phyloP scores from a whole-genome alignment of 2,888 invertebrate genomes.

The Ctenicera cuprea region DNA sequence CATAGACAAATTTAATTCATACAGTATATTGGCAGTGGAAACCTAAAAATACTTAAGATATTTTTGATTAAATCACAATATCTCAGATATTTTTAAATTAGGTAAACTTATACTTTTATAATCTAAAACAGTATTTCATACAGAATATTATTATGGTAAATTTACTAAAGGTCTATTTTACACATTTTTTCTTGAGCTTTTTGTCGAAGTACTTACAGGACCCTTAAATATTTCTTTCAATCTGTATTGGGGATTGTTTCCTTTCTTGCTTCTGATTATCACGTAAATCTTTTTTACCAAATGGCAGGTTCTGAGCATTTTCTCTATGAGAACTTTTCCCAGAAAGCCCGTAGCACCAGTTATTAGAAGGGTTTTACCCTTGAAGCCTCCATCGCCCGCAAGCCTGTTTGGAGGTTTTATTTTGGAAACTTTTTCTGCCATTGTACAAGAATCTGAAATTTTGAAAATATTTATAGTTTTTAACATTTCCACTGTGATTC shows the following conservation, averaged over 20 bases:
- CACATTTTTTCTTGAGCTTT: neutral
- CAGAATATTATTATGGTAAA: too few relatives aligned
- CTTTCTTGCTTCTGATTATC: constrained; percentile 89
- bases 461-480: too few relatives aligned
- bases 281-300: constrained; percentile 71
- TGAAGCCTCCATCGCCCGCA: constrained; percentile 72
- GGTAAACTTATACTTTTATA: too few relatives aligned
- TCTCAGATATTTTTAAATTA: too few relatives aligned
- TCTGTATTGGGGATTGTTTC: constrained; percentile 84
- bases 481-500: too few relatives aligned
- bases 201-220: constrained; percentile 78
- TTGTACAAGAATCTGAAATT: too few relatives aligned
- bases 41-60: too few relatives aligned
- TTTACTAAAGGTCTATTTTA: too few relatives aligned
- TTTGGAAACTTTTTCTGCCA: neutral
- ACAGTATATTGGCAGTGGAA: too few relatives aligned
- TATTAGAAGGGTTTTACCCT: constrained; percentile 79
- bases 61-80: too few relatives aligned
- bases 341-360: constrained; percentile 97
- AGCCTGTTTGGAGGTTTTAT: constrained; percentile 73
- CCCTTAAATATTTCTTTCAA: constrained; percentile 82
- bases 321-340: constrained; percentile 96
- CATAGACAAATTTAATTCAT: too few relatives aligned
- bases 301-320: constrained; percentile 90
- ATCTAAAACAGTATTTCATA: too few relatives aligned